Percentiles rank a stretch among this genome's conserved stretches.
phyloP scores from a whole-genome alignment of 1,140 invertebrate genomes.

The Drosophila pectinifera region DNA sequence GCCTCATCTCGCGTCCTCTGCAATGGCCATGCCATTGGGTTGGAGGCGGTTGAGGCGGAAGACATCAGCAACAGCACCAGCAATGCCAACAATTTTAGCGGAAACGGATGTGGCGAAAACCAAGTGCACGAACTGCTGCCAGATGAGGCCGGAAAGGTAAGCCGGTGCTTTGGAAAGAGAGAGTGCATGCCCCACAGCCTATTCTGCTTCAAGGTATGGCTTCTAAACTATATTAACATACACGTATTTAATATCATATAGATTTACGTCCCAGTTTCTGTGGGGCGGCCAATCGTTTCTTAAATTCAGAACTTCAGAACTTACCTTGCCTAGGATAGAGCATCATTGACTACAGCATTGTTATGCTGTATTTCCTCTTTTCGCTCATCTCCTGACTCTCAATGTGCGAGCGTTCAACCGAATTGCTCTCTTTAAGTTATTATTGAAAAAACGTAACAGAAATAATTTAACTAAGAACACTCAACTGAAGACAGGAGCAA shows the following conservation, averaged over 20 bases:
- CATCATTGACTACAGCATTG: constrained; percentile 8
- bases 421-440: background rate
- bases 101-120: constrained; percentile 37
- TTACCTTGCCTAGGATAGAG: constrained; percentile 71
- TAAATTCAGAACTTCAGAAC: constrained; percentile 36
- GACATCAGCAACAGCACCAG: constrained; percentile 40
- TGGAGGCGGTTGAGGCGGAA: constrained; percentile 53
- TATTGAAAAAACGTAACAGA: background rate
- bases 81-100: constrained; percentile 48
- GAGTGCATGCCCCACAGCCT: constrained; percentile 90
- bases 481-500: constrained; percentile 8
- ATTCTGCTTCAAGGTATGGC: constrained; percentile 91
- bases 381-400: background rate
- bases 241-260: constrained; percentile 85
- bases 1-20: constrained; percentile 58
- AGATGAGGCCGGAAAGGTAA: constrained; percentile 87
- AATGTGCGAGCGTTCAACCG: background rate
- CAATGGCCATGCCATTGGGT: constrained; percentile 58
- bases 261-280: constrained; percentile 50
- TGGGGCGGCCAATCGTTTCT: constrained; percentile 29
- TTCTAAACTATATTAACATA: constrained; percentile 82
- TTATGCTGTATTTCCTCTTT: background rate
- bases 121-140: constrained; percentile 72
- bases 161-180: constrained; percentile 87
- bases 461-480: too few relatives aligned